Base-by-base conservation (phyloP, 2,113 vertebrate genomes). In the Hemibagrus wyckioides region DNA sequence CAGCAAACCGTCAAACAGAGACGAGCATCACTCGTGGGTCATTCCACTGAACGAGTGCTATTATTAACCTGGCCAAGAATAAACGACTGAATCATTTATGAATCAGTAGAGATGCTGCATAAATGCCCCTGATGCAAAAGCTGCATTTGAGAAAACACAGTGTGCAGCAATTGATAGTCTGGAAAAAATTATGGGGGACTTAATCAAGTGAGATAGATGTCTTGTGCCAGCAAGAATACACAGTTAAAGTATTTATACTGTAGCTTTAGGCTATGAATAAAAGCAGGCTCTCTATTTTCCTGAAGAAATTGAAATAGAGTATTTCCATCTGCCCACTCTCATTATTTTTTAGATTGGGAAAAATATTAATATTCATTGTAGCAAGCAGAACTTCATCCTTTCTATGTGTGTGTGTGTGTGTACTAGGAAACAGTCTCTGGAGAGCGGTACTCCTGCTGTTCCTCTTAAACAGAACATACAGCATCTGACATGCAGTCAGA, bases 81-180 rank as follows among this genome's bases (percentile, higher is more conserved):
- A 85, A 76, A 83, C 33, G 83, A 44, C 82, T 90, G 50, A 90
- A 90, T 89, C 67, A 85, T 85, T 81, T 77, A 86, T 88, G 61
- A 89, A 61, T 82, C 71, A 44, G 76, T 36, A 30, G 33, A 56
- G 33, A 48, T 80, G 41, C 61, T 63, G 52, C 23, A 28, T 63
- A 76, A 86, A 84, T 80, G 65, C 54, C 63, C 82, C 81, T 36
- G 82, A 83, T 54, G 67, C 80, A 73, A 11, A 79, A 77, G 52
- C n/a, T 81, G 75, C 67, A 73, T 82, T 85, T n/a, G 44, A 63
- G 65, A 80, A 52, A 67, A 83, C 73, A 83, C 81, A 84, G 36
- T 28, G 41, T 77, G 80, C n/a, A 61, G n/a, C 79, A 80, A 81
- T 75, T 82, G 25, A 84, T 87, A 41, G 59, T 4, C 59, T 50